phyloP scores from a whole-genome alignment of 2,797 vertebrate species.

The Parotocinclus haroldoi region DNA sequence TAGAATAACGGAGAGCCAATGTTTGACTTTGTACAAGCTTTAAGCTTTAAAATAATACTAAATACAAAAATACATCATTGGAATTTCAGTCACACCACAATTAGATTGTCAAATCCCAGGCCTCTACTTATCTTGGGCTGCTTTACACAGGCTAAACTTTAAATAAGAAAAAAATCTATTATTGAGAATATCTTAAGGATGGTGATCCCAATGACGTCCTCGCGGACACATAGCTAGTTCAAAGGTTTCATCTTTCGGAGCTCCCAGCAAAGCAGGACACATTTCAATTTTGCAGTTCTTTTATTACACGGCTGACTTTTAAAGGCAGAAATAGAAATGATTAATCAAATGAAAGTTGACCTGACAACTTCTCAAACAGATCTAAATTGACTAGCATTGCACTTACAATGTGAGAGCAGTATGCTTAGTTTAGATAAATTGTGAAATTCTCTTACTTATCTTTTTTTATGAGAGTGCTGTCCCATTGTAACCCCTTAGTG shows the following conservation, averaged over 20 bases:
- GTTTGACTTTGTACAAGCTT: background rate
- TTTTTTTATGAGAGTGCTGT: too few relatives aligned
- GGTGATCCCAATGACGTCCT: background rate
- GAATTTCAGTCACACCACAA: slow-evolving; percentile 15
- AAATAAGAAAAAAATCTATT: slow-evolving; percentile 6
- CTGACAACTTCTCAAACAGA: too few relatives aligned
- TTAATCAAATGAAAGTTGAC: too few relatives aligned
- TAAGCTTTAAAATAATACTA: background rate
- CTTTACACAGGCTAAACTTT: background rate
- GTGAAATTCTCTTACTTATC: too few relatives aligned
- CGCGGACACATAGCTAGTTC: background rate
- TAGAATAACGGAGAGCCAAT: slow-evolving; percentile 43
- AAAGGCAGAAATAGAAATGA: background rate
- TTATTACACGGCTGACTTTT: background rate
- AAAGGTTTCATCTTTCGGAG: background rate
- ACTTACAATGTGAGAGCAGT: too few relatives aligned
- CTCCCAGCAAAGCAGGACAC: background rate
- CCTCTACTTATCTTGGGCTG: background rate
- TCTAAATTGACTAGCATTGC: too few relatives aligned
- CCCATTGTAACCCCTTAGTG: too few relatives aligned
- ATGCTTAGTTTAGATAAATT: too few relatives aligned
- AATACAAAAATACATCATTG: slow-evolving; percentile 2
- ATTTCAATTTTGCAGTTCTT: background rate
- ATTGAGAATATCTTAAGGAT: background rate
- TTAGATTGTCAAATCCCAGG: background rate